phyloP scores from a whole-genome alignment of 2,888 invertebrate species.

The Cephalotes varians region DNA sequence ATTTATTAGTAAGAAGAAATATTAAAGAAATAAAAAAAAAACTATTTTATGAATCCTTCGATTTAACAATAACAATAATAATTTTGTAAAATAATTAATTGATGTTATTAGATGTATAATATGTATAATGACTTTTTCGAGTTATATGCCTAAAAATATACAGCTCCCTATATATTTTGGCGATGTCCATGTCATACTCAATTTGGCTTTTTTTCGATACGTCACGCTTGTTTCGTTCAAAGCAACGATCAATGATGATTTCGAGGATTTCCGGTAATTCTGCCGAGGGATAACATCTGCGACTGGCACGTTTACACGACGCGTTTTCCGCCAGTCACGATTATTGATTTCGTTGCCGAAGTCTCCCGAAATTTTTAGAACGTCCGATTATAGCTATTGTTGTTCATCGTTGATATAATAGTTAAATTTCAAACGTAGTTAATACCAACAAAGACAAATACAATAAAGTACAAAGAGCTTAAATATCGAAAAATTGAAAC shows the following conservation, averaged over 20 bases:
- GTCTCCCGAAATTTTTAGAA: constrained; percentile 21
- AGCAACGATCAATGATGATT: constrained; percentile 50
- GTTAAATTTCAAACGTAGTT: background rate
- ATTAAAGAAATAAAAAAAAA: background rate
- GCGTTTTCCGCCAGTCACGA: constrained; percentile 36
- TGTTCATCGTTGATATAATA: background rate
- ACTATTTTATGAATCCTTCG: background rate
- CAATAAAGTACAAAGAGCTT: background rate
- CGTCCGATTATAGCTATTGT: background rate
- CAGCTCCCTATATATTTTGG: background rate
- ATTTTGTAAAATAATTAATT: background rate
- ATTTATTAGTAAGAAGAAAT: background rate
- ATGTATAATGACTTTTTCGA: background rate
- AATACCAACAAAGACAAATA: background rate
- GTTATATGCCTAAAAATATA: background rate
- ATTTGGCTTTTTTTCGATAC: constrained; percentile 46
- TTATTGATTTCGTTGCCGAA: constrained; percentile 34
- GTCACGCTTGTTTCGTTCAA: constrained; percentile 43
- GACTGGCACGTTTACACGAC: constrained; percentile 37
- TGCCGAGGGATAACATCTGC: constrained; percentile 46
- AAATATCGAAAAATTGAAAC: background rate
- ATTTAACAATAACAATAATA: background rate
- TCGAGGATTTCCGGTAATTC: constrained; percentile 39
- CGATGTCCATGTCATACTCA: constrained; percentile 9
- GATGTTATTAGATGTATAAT: background rate